Evolutionary conservation across 2,113 vertebrate genomes (phyloP).

Genomic region (Ictalurus punctatus): DNA sequence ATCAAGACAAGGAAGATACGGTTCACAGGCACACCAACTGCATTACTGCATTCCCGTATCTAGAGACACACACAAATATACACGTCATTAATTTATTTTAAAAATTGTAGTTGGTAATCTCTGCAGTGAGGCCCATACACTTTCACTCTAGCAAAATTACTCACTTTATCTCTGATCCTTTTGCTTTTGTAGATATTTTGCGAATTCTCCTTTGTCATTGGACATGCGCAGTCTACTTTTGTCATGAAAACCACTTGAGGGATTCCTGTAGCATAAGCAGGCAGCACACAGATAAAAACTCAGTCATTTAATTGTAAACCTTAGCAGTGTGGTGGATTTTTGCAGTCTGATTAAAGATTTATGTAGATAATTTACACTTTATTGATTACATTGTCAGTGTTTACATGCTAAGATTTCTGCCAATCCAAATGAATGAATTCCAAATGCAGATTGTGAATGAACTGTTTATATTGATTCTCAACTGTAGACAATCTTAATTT

Average conservation of each 20-base stretch:
- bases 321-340: neutral
- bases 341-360: too few species aligned
- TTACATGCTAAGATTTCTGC: neutral
- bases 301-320: neutral
- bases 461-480: too few species aligned
- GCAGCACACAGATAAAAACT: neutral
- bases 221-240: neutral
- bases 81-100: neutral
- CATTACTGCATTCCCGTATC: constrained; percentile 13
- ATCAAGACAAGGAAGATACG: constrained; percentile 32
- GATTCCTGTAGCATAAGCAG: constrained; percentile 5
- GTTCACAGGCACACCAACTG: constrained; percentile 7
- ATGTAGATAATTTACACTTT: too few species aligned
- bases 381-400: neutral
- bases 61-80: constrained; percentile 24
- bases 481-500: too few species aligned
- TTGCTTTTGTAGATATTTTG: constrained; percentile 33
- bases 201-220: neutral
- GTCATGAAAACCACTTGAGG: constrained; percentile 42
- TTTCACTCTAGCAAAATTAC: neutral
- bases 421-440: too few species aligned
- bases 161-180: constrained; percentile 10
- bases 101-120: neutral
- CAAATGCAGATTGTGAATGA: too few species aligned
- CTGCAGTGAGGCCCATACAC: neutral